These are phyloP conservation scores for Oceanodroma leucorhoa DNA, from an alignment of 2,797 vertebrate genomes.

Conservation along the genomic window DNA sequence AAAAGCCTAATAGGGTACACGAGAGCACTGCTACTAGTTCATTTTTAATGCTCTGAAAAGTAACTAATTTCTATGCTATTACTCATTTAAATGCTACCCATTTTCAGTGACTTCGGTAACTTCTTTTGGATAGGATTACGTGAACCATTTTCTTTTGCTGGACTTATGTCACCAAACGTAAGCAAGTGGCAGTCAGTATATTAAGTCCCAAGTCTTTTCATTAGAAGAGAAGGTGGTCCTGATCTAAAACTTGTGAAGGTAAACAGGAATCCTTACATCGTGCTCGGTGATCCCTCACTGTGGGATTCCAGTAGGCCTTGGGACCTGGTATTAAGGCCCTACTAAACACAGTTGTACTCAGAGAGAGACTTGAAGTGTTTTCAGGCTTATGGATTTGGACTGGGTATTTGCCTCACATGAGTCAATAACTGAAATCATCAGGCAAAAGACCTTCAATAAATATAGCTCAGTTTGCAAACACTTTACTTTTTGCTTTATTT, in stretches of 20 bases:
- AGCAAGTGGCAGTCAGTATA: not conserved
- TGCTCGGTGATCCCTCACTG: not conserved
- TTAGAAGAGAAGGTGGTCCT: not conserved
- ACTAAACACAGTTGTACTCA: not conserved
- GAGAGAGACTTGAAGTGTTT: not conserved
- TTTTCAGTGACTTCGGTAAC: not conserved
- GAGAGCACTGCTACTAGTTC: not conserved
- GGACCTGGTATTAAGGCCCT: not conserved
- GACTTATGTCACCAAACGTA: not conserved
- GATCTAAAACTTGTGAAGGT: not conserved
- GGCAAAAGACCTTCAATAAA: constrained; percentile 25
- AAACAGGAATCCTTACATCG: not conserved
- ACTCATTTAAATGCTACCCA: not conserved
- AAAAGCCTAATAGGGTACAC: not conserved
- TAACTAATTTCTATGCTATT: not conserved
- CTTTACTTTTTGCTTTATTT: constrained; percentile 26
- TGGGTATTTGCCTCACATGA: not conserved
- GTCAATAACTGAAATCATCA: not conserved
- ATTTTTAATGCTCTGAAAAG: not conserved
- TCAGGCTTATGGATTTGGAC: not conserved
- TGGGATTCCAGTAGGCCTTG: not conserved
- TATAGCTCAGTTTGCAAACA: constrained; percentile 21
- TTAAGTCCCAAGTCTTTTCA: not conserved
- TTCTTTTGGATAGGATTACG: not conserved
- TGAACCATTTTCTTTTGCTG: not conserved